phyloP scores from a whole-genome alignment of 2,888 invertebrate genomes.

The Mesorhabditis sp. region DNA sequence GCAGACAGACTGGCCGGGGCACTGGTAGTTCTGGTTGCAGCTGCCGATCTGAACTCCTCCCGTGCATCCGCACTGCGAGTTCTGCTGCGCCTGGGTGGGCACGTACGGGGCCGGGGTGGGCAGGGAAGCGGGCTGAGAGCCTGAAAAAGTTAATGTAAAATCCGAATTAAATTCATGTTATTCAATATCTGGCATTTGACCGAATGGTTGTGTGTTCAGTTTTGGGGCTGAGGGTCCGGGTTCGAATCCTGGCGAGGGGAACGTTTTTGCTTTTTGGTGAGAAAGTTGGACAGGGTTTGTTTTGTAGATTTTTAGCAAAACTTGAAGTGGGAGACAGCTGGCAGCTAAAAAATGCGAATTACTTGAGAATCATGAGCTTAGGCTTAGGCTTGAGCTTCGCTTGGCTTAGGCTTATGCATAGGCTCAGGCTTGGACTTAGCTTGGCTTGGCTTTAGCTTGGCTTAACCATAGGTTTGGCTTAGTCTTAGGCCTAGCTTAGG shows the following conservation, averaged over 20 bases:
- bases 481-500: no score
- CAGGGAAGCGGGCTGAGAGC: constrained; percentile 26
- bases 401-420: no score
- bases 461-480: no score
- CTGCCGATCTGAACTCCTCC: constrained; percentile 56
- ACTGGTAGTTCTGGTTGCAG: constrained; percentile 55
- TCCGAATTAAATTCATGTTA: no score
- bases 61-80: constrained; percentile 47
- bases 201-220: no score
- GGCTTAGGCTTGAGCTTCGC: no score
- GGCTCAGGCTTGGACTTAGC: no score
- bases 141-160: background rate
- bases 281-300: constrained; percentile 6
- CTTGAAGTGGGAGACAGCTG: constrained; percentile 14
- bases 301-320: constrained; percentile 36
- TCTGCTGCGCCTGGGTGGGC: constrained; percentile 35
- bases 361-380: background rate
- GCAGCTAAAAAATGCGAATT: background rate
- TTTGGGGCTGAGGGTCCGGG: no score
- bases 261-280: no score
- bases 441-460: no score
- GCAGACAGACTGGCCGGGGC: constrained; percentile 56
- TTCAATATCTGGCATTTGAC: no score
- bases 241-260: no score
- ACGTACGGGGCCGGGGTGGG: constrained; percentile 49